Base-by-base conservation (phyloP, 2,888 invertebrate species). In the Ctena decussata region DNA sequence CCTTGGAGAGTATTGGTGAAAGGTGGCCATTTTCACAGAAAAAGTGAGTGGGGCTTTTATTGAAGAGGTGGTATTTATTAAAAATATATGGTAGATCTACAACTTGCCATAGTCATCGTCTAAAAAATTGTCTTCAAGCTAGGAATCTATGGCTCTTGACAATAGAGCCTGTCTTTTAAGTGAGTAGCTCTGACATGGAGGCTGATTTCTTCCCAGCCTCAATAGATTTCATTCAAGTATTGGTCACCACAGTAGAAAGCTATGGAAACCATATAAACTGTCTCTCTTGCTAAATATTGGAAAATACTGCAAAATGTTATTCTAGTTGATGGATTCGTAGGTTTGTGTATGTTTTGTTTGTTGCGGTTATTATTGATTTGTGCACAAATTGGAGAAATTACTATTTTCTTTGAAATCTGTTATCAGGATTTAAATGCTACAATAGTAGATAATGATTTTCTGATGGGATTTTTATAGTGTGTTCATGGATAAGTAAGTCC, bases 231-330 rank as follows among this genome's bases (percentile, higher is more conserved):
- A 65, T 65, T 65, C 65, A 65, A 65, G 65, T 65, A 65, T 65
- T 65, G 65, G 65, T 35, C 65, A 65, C n/a, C 65, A 65, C 65
- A 65, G 65, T 5, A 3, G 30, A 60, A 18, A 65, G 65, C 65
- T 65, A 35, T 3, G 5, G 35, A 65, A 65, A 65, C 15, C 18
- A 8, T 65, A 65, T 30, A 32, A 65, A 65, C 65, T 65, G 65
- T 65, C 35, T 65, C 35, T 35, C 65, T 30, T 18, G 65, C 18
- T 35, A 65, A 65, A 65, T 65, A 65, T 65, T 65, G 65, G 65
- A 65, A 65, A 65, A 65, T 65, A 65, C 32, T 30, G 65, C 65
- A 65, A 65, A 65, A 65, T 65, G 65, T 65, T 27, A 65, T 65
- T 65, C 65, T 65, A 35, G 65, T 18, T 65, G 35, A 65, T 65